Base-by-base conservation (phyloP, 2,888 invertebrate genomes). In the Cerastis leucographa region DNA sequence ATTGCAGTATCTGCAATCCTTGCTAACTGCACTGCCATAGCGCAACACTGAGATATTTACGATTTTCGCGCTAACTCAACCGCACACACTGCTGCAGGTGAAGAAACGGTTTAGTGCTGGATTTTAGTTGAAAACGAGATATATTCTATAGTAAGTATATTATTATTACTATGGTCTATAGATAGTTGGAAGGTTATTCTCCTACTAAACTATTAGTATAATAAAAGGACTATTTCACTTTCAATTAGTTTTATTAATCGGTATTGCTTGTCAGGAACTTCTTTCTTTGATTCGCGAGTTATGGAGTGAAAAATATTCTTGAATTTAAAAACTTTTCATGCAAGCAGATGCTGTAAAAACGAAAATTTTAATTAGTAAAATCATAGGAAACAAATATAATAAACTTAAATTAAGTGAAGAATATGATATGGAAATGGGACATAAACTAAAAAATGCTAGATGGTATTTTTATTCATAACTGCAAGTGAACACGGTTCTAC, bases 1-100 rank as follows among this genome's bases (percentile, higher is more conserved):
- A 90, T 90, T 93, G 93, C 94, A 93, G 91, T 93, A 93, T 93
- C 93, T 93, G 93, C 93, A 93, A 92, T 91, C 93, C 93, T 92
- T 91, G 91, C 92, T 92, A 91, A 93, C 92, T 91, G 92, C 92
- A 85, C 91, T 90, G 80, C 88, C 83, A 85, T 76, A 76, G 76
- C 78, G 85, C 74, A 83, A 76, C 86, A 88, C 86, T 76, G 78
- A 86, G 87, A 94, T 93, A 94, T 94, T 93, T 93, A 93, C 92
- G 90, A 91, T 90, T 89, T 92, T 89, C 89, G 78, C 84, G 86
- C 88, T 86, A 85, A 84, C 80, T 85, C 80, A 83, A 76, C 90
- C 85, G 77, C 88, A 88, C 88, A 88, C 88, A 84, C 78, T 84
- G 81, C 81, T 86, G 84, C 74, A 71, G 86, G 87, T 88, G 82